Percentiles rank a stretch among this genome's conserved stretches.
Evolutionary conservation across 2,113 vertebrate genomes (phyloP).

Genomic region (Sturnus vulgaris): DNA sequence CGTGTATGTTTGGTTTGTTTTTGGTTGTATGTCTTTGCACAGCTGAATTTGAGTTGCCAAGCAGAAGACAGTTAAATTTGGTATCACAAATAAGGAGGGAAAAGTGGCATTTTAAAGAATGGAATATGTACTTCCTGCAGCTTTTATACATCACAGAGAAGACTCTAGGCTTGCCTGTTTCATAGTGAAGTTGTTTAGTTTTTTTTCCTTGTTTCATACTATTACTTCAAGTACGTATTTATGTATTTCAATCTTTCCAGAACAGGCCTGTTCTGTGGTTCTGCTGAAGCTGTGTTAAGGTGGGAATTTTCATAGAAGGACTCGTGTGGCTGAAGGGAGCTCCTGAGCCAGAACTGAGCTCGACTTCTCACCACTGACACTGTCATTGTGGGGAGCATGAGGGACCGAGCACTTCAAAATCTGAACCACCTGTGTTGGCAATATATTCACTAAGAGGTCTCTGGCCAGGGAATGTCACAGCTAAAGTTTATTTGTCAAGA

Average conservation of each 20-base stretch:
- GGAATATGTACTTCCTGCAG: not conserved
- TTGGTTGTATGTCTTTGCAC: not conserved
- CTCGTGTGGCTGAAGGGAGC: not conserved
- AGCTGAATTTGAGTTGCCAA: not conserved
- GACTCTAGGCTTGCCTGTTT: not conserved
- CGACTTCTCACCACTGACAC: accelerated
- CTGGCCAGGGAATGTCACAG: not conserved
- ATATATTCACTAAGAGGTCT: not conserved
- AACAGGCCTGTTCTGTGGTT: not conserved
- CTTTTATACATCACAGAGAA: not conserved
- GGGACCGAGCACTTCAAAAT: not conserved
- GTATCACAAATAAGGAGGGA: not conserved
- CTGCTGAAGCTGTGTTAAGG: not conserved
- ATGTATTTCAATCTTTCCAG: not conserved
- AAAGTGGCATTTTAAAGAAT: not conserved
- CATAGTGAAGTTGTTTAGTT: not conserved
- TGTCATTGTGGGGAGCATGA: not conserved
- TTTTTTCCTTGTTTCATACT: not conserved
- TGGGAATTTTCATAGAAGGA: not conserved
- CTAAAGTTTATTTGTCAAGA: not conserved
- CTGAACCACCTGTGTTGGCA: not conserved
- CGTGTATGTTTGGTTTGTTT: not conserved
- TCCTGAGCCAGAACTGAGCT: not conserved
- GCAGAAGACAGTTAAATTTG: not conserved
- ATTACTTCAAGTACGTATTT: not conserved